These are phyloP conservation scores for Calliphora vomitoria DNA, from an alignment of 2,888 invertebrate genomes.

Conservation along the genomic window DNA sequence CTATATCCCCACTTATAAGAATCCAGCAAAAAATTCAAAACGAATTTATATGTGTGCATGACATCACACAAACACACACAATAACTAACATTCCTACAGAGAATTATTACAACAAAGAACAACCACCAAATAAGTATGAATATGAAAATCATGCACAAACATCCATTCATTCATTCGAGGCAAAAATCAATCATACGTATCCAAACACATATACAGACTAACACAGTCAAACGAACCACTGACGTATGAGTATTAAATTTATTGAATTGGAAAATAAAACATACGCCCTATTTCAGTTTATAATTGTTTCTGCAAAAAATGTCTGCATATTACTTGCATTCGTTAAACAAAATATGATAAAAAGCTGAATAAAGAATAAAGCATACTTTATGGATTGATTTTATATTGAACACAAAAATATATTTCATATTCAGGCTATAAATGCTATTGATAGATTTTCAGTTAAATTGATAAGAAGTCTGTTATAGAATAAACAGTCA, in stretches of 20 bases:
- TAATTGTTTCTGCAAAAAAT: background rate
- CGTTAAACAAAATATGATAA: background rate
- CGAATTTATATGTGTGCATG: background rate
- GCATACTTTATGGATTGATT: conserved; percentile 39
- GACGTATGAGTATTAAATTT: conserved; percentile 11
- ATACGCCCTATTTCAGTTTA: background rate
- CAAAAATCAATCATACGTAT: conserved; percentile 1
- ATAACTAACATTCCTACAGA: background rate
- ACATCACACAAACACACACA: background rate
- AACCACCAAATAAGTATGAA: conserved; percentile 7
- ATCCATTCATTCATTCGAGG: background rate
- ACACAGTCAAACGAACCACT: background rate
- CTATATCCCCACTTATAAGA: conserved; percentile 78
- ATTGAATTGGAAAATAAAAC: conserved; percentile 6
- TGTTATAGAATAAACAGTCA: background rate
- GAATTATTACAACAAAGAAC: background rate
- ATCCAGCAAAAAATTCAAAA: background rate
- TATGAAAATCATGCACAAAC: background rate
- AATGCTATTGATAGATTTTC: background rate
- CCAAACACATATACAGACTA: background rate
- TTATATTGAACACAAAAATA: background rate
- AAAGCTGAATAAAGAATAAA: background rate
- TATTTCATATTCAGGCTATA: background rate
- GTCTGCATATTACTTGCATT: too few species aligned
- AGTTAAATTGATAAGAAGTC: background rate